Evolutionary conservation across 2,888 invertebrate genomes (phyloP).

Genomic region (Tortrix viridana): DNA sequence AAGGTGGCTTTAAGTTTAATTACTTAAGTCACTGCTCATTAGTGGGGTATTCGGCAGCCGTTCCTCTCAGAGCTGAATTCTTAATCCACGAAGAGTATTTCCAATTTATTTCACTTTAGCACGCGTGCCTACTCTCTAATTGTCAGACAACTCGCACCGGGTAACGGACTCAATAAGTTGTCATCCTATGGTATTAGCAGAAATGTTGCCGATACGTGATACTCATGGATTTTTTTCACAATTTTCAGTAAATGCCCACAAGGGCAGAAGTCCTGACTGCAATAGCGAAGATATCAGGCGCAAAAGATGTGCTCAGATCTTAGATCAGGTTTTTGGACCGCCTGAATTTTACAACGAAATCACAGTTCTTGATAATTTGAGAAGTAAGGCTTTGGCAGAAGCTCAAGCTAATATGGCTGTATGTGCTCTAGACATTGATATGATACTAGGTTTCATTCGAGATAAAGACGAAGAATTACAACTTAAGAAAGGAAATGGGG

Average conservation of each 20-base stretch:
- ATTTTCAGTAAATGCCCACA: slow-evolving; percentile 19
- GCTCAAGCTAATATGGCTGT: slow-evolving; percentile 1
- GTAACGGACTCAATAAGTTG: too few species aligned
- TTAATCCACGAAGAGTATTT: too few species aligned
- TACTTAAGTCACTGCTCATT: too few species aligned
- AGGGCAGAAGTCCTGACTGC: slow-evolving; percentile 4
- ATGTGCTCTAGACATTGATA: slow-evolving; percentile 8
- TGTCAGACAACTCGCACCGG: not conserved
- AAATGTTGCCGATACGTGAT: slow-evolving; percentile 4
- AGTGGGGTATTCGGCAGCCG: too few species aligned
- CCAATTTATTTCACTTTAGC: too few species aligned
- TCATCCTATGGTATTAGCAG: too few species aligned
- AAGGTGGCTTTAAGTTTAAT: too few species aligned
- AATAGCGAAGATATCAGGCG: slow-evolving; percentile 2
- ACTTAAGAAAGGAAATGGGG: not conserved
- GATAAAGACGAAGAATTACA: slow-evolving; percentile 1
- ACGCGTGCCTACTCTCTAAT: not conserved
- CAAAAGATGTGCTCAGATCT: slow-evolving; percentile 10
- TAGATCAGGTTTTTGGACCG: slow-evolving; percentile 7
- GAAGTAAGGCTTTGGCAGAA: not conserved
- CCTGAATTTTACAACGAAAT: too few species aligned
- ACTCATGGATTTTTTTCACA: slow-evolving; percentile 29
- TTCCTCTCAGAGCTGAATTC: too few species aligned
- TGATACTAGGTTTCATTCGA: slow-evolving; percentile 4
- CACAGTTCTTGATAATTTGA: slow-evolving; percentile 7